Evolutionary conservation across 2,888 invertebrate species (phyloP), one percentile per base, ranked within the genome.

Genomic region (Prosopocoilus inquinatus): DNA sequence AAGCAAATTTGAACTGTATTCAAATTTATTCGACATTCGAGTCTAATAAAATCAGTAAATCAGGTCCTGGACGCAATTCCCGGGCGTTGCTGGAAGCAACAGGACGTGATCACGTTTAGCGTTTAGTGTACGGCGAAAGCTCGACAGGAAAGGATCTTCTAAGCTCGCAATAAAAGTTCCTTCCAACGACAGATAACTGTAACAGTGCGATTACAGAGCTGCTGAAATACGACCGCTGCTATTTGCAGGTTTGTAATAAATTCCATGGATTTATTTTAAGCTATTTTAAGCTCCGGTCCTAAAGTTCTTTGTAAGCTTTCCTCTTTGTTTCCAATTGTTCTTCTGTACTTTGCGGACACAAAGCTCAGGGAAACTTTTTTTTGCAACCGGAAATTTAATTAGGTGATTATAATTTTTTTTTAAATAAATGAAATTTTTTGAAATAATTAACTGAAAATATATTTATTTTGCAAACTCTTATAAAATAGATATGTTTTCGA

Each of bases 11-110:
- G 20, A 20, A 20, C 20, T 28, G 3, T 28, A 28, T 28, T 28
- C 7, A 28, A 28, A 28, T 28, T 28, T 28, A 28, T 28, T 28
- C 20, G 5, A 3, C 20, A 28, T 28, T 28, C 5, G 3, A 28
- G 20, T 28, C 20, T 13, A 38, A 38, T 38, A 38, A 38, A 41
- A 11, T n/a, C 12, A 32, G 11, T 51, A 34, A 63, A 52, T 63
- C 61, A 60, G 61, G 61, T 45, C 56, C 64, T 64, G 64, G 53
- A 59, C 45, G 55, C 52, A 59, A 59, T 57, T 69, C 70, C 71
- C 71, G 67, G 70, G 69, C 70, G 72, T 70, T 69, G 70, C 70
- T 70, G 67, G 68, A 71, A 71, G 71, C 69, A 71, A 70, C 67
- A 71, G 70, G 70, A 70, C 66, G 56, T 61, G 60, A 62, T 59